Percentiles rank a stretch among this genome's conserved stretches.
Conservation (phyloP, 2,888 invertebrate species). For the Hirudinaria manillensis region DNA sequence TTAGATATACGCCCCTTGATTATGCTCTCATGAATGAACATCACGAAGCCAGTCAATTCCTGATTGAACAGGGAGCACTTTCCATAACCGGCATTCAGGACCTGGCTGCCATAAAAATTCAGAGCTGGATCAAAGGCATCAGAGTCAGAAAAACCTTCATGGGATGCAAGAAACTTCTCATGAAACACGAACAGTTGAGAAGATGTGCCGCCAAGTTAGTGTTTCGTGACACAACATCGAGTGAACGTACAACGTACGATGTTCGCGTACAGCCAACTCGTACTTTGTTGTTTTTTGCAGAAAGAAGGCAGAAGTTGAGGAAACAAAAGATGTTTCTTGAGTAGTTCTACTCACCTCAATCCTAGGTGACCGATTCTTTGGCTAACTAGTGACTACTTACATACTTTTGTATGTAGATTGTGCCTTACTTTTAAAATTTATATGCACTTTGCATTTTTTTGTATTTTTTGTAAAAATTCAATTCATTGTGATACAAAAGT, state of each 20-base stretch:
- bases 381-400: too few relatives aligned
- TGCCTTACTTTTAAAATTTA: too few relatives aligned
- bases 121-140: conserved; percentile 51
- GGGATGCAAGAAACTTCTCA: conserved; percentile 50
- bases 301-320: too few relatives aligned
- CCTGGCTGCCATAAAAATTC: conserved; percentile 52
- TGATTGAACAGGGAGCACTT: conserved; percentile 53
- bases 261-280: background rate
- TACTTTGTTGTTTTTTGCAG: too few relatives aligned
- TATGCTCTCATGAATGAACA: conserved; percentile 54
- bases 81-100: conserved; percentile 54
- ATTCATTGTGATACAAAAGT: too few relatives aligned
- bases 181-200: conserved; percentile 53
- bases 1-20: conserved; percentile 53
- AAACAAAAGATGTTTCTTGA: too few relatives aligned
- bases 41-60: conserved; percentile 52
- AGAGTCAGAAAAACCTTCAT: conserved; percentile 51
- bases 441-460: too few relatives aligned
- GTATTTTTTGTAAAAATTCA: too few relatives aligned
- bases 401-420: too few relatives aligned
- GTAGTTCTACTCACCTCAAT: too few relatives aligned
- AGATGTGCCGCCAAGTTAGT: conserved; percentile 48
- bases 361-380: too few relatives aligned
- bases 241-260: too few relatives aligned
- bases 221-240: conserved; percentile 41